phyloP scores from a whole-genome alignment of 2,797 vertebrate species.

The Adelosebastes latens region DNA sequence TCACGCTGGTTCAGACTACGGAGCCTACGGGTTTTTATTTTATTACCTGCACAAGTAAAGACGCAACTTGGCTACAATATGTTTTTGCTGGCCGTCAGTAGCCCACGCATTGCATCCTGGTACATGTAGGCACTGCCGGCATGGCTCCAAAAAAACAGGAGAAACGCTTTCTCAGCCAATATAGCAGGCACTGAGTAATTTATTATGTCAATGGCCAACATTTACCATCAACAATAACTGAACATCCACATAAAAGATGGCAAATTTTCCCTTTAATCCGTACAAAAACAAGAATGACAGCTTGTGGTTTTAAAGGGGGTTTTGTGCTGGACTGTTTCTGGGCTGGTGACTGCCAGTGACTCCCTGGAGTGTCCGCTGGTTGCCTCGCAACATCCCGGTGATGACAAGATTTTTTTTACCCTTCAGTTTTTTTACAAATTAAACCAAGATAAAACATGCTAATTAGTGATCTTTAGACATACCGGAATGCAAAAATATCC shows the following conservation, averaged over 20 bases:
- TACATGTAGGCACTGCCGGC: background rate
- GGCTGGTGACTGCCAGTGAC: background rate
- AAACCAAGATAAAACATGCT: background rate
- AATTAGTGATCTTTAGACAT: background rate
- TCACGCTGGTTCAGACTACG: too few species aligned
- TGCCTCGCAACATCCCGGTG: background rate
- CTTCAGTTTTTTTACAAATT: background rate
- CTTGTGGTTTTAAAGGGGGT: background rate
- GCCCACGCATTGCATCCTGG: background rate
- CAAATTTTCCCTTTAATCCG: background rate
- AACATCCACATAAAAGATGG: background rate
- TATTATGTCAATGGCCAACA: background rate
- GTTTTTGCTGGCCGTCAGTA: background rate
- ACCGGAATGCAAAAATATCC: background rate
- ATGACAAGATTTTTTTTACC: background rate
- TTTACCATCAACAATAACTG: background rate
- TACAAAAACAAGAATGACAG: background rate
- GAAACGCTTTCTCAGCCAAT: too few species aligned
- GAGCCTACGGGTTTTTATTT: background rate
- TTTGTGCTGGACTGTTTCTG: background rate
- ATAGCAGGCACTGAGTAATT: too few species aligned
- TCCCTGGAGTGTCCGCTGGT: background rate
- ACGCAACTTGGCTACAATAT: background rate
- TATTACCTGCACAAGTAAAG: background rate
- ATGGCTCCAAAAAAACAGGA: too few species aligned